These are phyloP conservation scores for Formica selysi DNA, from an alignment of 1,140 invertebrate genomes.

Conservation along the genomic window DNA sequence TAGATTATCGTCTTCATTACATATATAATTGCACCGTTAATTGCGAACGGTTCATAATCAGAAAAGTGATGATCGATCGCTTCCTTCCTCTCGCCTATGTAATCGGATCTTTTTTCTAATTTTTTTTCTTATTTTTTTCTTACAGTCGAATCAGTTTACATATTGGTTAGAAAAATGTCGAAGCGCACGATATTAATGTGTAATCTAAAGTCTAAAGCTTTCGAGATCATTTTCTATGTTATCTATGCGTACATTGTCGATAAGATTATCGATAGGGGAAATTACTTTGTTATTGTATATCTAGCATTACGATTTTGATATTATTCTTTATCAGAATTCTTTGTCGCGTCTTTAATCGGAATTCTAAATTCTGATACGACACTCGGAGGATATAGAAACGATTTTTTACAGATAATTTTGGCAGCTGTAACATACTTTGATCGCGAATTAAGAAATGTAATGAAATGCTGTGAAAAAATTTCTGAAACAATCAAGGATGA, in stretches of 20 bases:
- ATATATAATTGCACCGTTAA: constrained; percentile 67
- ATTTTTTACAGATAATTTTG: constrained; percentile 3
- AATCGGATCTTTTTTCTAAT: not conserved
- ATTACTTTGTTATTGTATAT: constrained; percentile 15
- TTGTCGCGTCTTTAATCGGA: not conserved
- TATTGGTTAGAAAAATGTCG: not conserved
- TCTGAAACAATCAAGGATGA: not conserved
- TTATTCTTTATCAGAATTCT: not conserved
- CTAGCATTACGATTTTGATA: not conserved
- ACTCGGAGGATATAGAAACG: too few species aligned
- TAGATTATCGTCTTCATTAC: constrained; percentile 32
- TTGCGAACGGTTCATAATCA: constrained; percentile 62
- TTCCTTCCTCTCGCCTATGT: constrained; percentile 55
- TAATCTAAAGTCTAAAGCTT: constrained; percentile 1
- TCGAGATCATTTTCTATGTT: not conserved
- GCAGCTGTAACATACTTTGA: too few species aligned
- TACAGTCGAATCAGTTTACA: not conserved
- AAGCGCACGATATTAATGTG: not conserved
- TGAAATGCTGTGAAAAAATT: not conserved
- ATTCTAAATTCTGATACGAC: not conserved
- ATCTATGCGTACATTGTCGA: not conserved
- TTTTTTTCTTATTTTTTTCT: not conserved
- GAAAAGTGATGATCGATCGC: constrained; percentile 67
- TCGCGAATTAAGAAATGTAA: not conserved
- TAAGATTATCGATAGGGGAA: constrained; percentile 30